phyloP scores from a whole-genome alignment of 2,797 vertebrate species.

The Enteromius viviparus region DNA sequence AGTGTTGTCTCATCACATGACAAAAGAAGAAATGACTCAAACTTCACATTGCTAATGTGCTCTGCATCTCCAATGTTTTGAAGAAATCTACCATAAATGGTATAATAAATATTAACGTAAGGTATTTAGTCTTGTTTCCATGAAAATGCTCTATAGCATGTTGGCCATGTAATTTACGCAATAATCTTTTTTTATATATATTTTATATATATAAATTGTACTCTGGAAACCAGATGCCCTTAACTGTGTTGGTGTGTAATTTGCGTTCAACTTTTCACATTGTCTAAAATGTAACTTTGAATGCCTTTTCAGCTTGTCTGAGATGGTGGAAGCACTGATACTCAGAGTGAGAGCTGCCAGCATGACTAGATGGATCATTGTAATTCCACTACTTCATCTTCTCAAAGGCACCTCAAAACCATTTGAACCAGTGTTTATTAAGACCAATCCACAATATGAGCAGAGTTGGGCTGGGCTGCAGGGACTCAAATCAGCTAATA shows the following conservation, averaged over 20 bases:
- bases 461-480: slow-evolving; percentile 71
- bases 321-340: slow-evolving; percentile 55
- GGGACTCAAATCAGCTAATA: slow-evolving; percentile 53
- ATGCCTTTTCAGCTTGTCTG: slow-evolving; percentile 66
- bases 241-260: background rate
- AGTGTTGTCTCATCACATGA: no score
- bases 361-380: slow-evolving; percentile 77
- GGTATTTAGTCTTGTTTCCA: no score
- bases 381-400: slow-evolving; percentile 85
- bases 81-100: no score
- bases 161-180: no score
- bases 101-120: no score
- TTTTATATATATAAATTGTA: no score
- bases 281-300: background rate
- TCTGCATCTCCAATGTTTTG: no score
- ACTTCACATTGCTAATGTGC: no score
- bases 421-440: slow-evolving; percentile 37
- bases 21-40: no score
- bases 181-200: no score
- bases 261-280: background rate
- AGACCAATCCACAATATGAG: background rate
- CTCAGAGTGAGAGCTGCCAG: fast-evolving
- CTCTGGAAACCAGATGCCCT: background rate
- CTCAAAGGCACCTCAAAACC: slow-evolving; percentile 60
- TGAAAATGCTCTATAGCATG: no score